Evolutionary conservation across 2,888 invertebrate species (phyloP), one percentile per base, ranked within the genome.

Genomic region (Noctua comes): DNA sequence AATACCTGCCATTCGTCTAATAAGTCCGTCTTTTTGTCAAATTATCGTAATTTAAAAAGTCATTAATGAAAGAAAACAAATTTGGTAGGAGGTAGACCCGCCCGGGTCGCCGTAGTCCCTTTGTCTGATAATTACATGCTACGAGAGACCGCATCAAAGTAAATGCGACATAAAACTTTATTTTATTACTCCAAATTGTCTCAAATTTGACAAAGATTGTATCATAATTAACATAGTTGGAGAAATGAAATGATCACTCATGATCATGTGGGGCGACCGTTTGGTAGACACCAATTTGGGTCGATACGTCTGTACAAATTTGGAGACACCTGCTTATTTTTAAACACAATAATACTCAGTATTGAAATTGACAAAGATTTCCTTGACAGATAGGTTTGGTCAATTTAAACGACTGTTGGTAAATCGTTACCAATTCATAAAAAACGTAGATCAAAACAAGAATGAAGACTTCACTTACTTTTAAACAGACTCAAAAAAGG

Each of bases 121-220:
- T 93, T 91, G 92, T 91, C 85, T 84, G 88, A 91, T 96, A 96
- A 96, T 96, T 92, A 95, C 87, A 95, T 84, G 93, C 91, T 94
- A 89, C 89, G 84, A 86, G 90, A 89, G 90, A 94, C 96, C 94
- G 93, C 95, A 95, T 95, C 95, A 93, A 94, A 95, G 93, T 96
- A 96, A 96, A 96, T 96, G 96, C 93, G 95, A 95, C 94, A 93
- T 96, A 95, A 96, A 96, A 96, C 94, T 94, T 93, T 95, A 95
- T 96, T 96, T 97, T 96, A 97, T 96, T 96, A 93, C 95, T 92
- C 92, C 80, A 95, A 96, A 96, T 97, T 96, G 95, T 93, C 94
- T 95, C 91, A 93, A 96, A 96, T 96, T 96, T 95, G 95, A 95
- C 95, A 94, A 95, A 94, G 94, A 95, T 94, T 93, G 94, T 93